A percentile compares a stretch with the other conserved stretches of the same genome.
Evolutionary conservation across 2,888 invertebrate genomes (phyloP).

Genomic region (Pardosa pseudoannulata): DNA sequence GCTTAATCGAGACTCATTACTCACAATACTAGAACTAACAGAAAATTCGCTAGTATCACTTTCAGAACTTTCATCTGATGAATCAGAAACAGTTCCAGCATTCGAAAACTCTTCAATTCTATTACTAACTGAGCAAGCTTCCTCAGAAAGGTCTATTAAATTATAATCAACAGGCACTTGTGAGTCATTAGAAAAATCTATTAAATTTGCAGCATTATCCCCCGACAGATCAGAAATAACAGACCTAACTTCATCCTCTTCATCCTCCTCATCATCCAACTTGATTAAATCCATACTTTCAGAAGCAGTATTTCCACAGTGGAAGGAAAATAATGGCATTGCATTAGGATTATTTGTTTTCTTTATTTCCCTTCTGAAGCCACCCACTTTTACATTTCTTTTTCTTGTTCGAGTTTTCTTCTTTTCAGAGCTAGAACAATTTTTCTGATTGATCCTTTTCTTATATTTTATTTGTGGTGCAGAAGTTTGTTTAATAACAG

Average conservation of each 20-base stretch:
- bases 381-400: neutral
- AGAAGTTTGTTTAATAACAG: neutral
- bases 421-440: neutral
- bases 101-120: too few species aligned
- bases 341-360: neutral
- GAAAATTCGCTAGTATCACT: slow-evolving; percentile 46
- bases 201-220: slow-evolving; percentile 19
- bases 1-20: neutral
- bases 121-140: too few species aligned
- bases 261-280: slow-evolving; percentile 27
- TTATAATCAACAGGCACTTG: neutral
- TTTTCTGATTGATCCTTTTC: neutral
- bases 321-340: neutral
- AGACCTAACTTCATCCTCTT: too few species aligned
- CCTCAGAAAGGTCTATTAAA: neutral
- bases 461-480: neutral
- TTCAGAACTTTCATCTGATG: neutral
- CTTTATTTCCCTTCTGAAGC: neutral
- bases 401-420: neutral
- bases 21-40: slow-evolving; percentile 16
- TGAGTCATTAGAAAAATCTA: slow-evolving; percentile 42
- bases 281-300: neutral
- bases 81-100: neutral
- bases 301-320: neutral
- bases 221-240: slow-evolving; percentile 22